Conservation (phyloP, 2,888 invertebrate species). For the Physocephala rufipes region DNA sequence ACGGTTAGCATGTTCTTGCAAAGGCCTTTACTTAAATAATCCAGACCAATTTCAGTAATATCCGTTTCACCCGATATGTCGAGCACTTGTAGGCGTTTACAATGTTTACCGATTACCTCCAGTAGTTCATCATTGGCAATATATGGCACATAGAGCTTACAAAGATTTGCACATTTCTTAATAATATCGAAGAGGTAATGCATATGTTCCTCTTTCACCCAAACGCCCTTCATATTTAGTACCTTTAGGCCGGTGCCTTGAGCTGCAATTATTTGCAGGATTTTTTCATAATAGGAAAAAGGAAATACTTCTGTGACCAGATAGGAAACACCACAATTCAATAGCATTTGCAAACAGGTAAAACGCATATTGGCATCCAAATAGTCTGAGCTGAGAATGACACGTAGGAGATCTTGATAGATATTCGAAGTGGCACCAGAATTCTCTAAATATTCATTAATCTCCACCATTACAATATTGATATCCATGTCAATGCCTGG, state of each 20-base stretch:
- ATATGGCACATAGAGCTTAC: slow-evolving; percentile 74
- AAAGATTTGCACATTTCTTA: slow-evolving; percentile 70
- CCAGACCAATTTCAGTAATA: slow-evolving; percentile 74
- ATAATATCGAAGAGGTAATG: slow-evolving; percentile 72
- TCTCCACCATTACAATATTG: slow-evolving; percentile 70
- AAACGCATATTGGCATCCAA: slow-evolving; percentile 75
- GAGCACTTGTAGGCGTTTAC: slow-evolving; percentile 70
- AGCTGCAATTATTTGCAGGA: slow-evolving; percentile 72
- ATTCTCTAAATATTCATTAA: slow-evolving; percentile 71
- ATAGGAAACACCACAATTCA: slow-evolving; percentile 74
- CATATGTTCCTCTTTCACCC: slow-evolving; percentile 77
- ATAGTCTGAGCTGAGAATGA: slow-evolving; percentile 73
- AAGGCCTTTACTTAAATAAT: slow-evolving; percentile 68
- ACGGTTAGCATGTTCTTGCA: slow-evolving; percentile 71
- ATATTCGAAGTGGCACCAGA: slow-evolving; percentile 75
- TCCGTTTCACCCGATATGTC: slow-evolving; percentile 78
- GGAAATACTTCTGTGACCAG: slow-evolving; percentile 77
- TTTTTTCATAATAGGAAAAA: slow-evolving; percentile 75
- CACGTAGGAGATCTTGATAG: slow-evolving; percentile 74
- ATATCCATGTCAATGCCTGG: slow-evolving; percentile 71
- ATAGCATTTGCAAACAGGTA: slow-evolving; percentile 72
- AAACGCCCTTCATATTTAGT: slow-evolving; percentile 77
- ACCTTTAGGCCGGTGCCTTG: slow-evolving; percentile 73
- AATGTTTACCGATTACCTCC: slow-evolving; percentile 70
- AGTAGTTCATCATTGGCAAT: slow-evolving; percentile 75